Conservation (phyloP, 2,113 vertebrate species). For the Gymnobelideus leadbeateri region DNA sequence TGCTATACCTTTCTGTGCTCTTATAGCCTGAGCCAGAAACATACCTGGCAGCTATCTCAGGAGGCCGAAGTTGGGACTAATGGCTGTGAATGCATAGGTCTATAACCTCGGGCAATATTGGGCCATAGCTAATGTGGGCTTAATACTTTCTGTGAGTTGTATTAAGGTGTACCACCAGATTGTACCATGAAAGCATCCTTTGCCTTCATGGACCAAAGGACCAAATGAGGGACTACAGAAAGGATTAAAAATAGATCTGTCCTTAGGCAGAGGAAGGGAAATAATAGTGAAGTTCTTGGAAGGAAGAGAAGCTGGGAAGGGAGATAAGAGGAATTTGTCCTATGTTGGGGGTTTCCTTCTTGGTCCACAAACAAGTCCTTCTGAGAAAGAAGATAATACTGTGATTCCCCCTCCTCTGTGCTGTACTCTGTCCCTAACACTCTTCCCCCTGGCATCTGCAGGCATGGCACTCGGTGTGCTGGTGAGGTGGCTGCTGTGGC, state of each 20-base stretch:
- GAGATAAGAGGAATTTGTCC: not conserved
- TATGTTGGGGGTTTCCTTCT: not conserved
- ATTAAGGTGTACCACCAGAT: not conserved
- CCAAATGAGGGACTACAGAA: not conserved
- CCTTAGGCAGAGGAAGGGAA: too few relatives aligned
- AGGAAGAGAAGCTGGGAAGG: not conserved
- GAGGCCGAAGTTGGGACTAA: not conserved
- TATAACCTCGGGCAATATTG: not conserved
- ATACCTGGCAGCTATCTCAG: not conserved
- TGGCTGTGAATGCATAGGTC: not conserved
- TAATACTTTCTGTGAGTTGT: not conserved
- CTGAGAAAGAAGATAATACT: not conserved
- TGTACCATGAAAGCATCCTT: not conserved
- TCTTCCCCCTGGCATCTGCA: slow-evolving; percentile 66
- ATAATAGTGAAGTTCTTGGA: not conserved
- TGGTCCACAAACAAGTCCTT: not conserved
- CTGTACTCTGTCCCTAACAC: not conserved
- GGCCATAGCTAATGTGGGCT: not conserved
- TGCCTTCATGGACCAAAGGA: not conserved
- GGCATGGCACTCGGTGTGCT: slow-evolving; percentile 96
- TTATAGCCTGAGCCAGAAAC: not conserved
- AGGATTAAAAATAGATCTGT: not conserved
- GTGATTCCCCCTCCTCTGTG: not conserved
- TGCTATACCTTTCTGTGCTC: not conserved
- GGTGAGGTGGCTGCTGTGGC: slow-evolving; percentile 95